These are phyloP conservation scores for Echiichthys vipera DNA, from an alignment of 2,797 vertebrate genomes.

Conservation along the genomic window DNA sequence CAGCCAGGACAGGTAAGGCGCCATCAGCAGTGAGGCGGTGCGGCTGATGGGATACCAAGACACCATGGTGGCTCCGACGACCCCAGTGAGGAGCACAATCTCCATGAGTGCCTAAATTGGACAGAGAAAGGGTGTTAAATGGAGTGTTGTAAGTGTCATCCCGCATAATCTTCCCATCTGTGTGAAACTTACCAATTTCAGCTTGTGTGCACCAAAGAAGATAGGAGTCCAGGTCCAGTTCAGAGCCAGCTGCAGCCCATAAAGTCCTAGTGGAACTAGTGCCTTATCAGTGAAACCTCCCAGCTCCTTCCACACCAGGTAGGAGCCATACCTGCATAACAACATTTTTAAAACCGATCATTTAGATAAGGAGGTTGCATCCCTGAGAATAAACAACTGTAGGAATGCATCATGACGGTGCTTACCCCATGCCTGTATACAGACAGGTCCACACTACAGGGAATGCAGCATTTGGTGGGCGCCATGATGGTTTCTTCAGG, in stretches of 20 bases:
- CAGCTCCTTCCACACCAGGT: conserved; percentile 92
- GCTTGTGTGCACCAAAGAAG: conserved; percentile 88
- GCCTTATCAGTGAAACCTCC: conserved; percentile 88
- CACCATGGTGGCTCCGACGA: conserved; percentile 84
- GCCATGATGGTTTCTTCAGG: conserved; percentile 86
- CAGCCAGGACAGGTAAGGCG: conserved; percentile 92
- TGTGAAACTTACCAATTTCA: conserved; percentile 83
- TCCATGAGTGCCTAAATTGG: conserved; percentile 79
- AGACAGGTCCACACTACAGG: conserved; percentile 84
- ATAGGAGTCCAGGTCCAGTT: conserved; percentile 92
- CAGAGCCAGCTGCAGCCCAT: conserved; percentile 87
- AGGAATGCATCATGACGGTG: neutral
- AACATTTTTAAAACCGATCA: neutral
- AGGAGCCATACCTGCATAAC: conserved; percentile 88
- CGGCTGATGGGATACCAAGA: conserved; percentile 90
- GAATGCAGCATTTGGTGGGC: conserved; percentile 85
- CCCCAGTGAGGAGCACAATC: conserved; percentile 80
- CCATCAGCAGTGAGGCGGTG: conserved; percentile 86
- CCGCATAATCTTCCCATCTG: neutral
- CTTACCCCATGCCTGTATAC: conserved; percentile 88
- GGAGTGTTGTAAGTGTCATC: neutral
- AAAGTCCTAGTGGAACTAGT: conserved; percentile 89
- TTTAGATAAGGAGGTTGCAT: neutral
- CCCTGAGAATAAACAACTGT: neutral
- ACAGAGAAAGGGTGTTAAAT: neutral